A percentile compares a stretch with the other conserved stretches of the same genome.
These are phyloP conservation scores for Casuarius casuarius DNA, from an alignment of 2,113 vertebrate species.

Conservation along the genomic window DNA sequence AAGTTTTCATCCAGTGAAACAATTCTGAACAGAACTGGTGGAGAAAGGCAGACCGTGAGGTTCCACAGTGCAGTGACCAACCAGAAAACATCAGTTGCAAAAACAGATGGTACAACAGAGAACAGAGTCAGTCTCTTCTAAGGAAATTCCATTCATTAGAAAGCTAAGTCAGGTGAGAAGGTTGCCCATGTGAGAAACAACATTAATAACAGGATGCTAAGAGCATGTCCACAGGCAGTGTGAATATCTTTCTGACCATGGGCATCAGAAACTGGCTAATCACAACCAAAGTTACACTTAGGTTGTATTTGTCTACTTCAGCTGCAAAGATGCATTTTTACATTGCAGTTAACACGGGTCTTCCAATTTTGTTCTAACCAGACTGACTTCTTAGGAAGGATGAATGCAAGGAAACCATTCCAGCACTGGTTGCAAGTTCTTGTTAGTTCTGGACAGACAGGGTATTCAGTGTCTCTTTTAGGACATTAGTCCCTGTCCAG, in stretches of 20 bases:
- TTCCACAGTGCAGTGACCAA: not conserved
- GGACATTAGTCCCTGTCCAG: not conserved
- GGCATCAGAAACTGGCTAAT: not conserved
- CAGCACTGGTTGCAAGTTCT: not conserved
- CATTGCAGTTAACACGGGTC: not conserved
- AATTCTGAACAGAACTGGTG: conserved; percentile 76
- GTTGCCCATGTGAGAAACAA: not conserved
- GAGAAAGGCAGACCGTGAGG: conserved; percentile 23
- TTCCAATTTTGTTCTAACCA: not conserved
- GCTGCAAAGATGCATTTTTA: not conserved
- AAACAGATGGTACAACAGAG: not conserved
- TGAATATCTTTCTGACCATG: not conserved
- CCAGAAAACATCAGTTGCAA: not conserved
- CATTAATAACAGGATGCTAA: not conserved
- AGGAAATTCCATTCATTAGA: not conserved
- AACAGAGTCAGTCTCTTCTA: not conserved
- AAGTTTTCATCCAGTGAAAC: conserved; percentile 77
- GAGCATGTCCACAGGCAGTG: not conserved
- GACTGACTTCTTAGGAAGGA: not conserved
- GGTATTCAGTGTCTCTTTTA: conserved; percentile 16
- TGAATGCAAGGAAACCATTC: conserved; percentile 1
- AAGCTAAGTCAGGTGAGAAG: not conserved
- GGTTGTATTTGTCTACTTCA: not conserved
- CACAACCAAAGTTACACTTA: not conserved
- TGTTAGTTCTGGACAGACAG: not conserved